Conservation (phyloP, 2,113 vertebrate species). For the Carassius carassius region DNA sequence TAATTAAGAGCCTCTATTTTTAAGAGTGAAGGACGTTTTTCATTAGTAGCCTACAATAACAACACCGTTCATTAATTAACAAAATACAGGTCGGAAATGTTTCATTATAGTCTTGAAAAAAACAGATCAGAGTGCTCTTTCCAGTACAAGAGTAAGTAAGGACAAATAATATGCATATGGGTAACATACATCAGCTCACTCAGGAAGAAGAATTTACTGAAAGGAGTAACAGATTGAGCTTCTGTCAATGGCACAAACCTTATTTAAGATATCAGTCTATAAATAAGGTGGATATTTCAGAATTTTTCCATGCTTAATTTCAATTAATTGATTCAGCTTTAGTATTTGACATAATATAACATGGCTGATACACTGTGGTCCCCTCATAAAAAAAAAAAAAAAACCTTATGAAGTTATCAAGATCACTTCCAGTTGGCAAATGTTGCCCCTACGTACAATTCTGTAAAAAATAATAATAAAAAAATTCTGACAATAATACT, state of each 20-base stretch:
- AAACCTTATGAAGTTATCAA: not conserved
- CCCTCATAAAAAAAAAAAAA: not conserved
- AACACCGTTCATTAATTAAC: not conserved
- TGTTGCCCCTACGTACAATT: not conserved
- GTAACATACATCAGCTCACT: not conserved
- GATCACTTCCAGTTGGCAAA: not conserved
- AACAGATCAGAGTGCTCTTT: not conserved
- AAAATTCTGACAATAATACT: not conserved
- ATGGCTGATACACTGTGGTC: not conserved
- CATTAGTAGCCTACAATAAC: too few relatives aligned
- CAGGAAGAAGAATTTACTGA: not conserved
- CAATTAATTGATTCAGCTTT: not conserved
- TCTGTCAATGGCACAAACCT: not conserved
- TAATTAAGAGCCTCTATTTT: not conserved
- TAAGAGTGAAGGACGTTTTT: too few relatives aligned
- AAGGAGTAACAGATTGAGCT: conserved; percentile 15
- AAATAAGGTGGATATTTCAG: not conserved
- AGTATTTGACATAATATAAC: not conserved
- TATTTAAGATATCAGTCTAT: not conserved
- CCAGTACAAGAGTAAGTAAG: not conserved
- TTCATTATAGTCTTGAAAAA: not conserved
- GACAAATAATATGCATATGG: not conserved
- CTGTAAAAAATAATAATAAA: too few relatives aligned
- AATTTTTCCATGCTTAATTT: not conserved
- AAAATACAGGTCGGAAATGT: not conserved